phyloP scores from a whole-genome alignment of 1,140 invertebrate species.

The Trichonephila inaurata region DNA sequence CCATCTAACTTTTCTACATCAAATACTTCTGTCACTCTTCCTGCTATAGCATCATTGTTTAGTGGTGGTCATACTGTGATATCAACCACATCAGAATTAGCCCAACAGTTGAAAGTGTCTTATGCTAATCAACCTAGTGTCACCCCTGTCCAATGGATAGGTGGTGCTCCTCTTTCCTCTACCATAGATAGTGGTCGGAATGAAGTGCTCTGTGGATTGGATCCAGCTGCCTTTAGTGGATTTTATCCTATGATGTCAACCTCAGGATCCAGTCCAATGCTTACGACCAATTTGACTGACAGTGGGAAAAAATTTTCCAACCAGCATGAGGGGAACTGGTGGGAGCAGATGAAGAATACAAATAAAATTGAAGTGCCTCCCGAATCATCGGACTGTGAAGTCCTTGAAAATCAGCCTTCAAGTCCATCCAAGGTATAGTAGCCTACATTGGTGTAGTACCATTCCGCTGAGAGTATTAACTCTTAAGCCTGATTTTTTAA shows the following conservation, averaged over 20 bases:
- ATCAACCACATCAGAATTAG: conserved; percentile 54
- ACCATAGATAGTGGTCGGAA: conserved; percentile 78
- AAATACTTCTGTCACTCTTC: conserved; percentile 40
- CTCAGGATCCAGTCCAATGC: conserved; percentile 22
- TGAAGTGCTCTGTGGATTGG: conserved; percentile 57
- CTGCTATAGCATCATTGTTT: conserved; percentile 74
- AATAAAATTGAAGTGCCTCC: conserved; percentile 75
- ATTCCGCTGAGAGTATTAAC: conserved; percentile 27
- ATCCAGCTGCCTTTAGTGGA: conserved; percentile 44
- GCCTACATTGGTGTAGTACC: conserved; percentile 41
- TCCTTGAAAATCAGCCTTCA: conserved; percentile 54
- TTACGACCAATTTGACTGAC: neutral
- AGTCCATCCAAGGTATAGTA: conserved; percentile 62
- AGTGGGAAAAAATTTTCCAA: conserved; percentile 35
- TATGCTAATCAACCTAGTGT: conserved; percentile 38
- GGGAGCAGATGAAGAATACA: conserved; percentile 69
- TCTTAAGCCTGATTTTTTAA: neutral
- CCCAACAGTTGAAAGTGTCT: conserved; percentile 55
- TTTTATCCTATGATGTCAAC: conserved; percentile 44
- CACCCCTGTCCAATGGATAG: conserved; percentile 39
- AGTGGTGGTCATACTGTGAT: conserved; percentile 73
- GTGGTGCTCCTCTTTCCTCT: conserved; percentile 62
- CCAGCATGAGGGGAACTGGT: conserved; percentile 65
- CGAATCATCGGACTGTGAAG: conserved; percentile 69
- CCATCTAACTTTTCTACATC: conserved; percentile 52